phyloP scores from a whole-genome alignment of 2,888 invertebrate genomes.

The Pherbina coryleti region DNA sequence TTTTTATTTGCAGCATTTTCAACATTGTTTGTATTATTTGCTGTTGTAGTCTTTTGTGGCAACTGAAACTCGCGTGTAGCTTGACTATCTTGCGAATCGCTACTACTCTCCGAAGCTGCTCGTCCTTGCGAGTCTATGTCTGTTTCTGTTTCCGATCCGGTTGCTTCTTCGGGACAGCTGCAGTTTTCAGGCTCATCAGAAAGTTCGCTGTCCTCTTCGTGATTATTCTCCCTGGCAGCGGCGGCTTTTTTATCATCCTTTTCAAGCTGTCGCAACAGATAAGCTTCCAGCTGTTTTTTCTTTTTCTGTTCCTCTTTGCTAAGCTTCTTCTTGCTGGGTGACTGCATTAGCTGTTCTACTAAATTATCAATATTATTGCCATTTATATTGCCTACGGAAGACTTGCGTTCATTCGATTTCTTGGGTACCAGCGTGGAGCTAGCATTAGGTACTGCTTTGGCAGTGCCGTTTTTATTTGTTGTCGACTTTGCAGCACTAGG shows the following conservation, averaged over 20 bases:
- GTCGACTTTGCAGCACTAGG: not conserved
- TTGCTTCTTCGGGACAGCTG: not conserved
- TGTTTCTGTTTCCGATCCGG: too few relatives aligned
- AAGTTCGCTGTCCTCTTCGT: too few relatives aligned
- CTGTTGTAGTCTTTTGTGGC: not conserved
- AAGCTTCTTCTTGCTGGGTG: slow-evolving; percentile 34
- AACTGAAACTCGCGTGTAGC: not conserved
- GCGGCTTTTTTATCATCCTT: slow-evolving; percentile 16
- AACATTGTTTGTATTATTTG: not conserved
- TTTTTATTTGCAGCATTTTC: not conserved
- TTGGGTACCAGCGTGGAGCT: not conserved
- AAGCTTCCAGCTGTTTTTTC: slow-evolving; percentile 44
- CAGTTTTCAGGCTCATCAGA: not conserved
- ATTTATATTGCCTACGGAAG: not conserved
- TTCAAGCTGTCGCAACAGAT: slow-evolving; percentile 42
- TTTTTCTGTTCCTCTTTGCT: slow-evolving; percentile 45
- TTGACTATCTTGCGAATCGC: not conserved
- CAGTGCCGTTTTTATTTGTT: not conserved
- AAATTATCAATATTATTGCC: slow-evolving; percentile 32
- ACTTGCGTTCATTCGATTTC: not conserved
- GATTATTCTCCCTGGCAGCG: too few relatives aligned
- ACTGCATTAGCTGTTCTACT: slow-evolving; percentile 39
- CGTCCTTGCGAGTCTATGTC: too few relatives aligned
- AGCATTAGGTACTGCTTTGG: not conserved
- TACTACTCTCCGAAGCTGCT: not conserved